Base-by-base conservation (phyloP, 2,113 vertebrate genomes). In the Toxotes jaculatrix region DNA sequence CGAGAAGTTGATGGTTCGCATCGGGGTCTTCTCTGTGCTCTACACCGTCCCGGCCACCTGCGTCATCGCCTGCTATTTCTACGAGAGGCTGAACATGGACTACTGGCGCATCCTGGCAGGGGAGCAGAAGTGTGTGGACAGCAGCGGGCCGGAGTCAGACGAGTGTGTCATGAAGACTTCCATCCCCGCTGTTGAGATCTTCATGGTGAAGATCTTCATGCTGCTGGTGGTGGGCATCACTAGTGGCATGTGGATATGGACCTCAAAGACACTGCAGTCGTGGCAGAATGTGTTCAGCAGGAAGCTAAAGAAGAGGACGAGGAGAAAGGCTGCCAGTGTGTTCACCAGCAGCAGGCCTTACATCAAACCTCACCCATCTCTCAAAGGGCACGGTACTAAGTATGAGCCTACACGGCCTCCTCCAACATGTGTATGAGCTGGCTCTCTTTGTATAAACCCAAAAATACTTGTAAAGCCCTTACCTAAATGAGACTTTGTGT, bases 161-260 rank as follows among this genome's bases (percentile, higher is more conserved):
- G 97, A 98, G 94, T 99, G 98, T 73, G 87, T 91, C 42, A 96
- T 99, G 97, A 96, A 94, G 78, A 87, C 94, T 40, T 99, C 98
- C 38, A 96, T 99, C 71, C 98, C 98, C 0, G 97, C 97, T 0
- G 95, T 99, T 71, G 98, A 99, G 93, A 96, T 99, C 85, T 99
- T 99, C 91, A 97, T 99, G 97, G 96, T 99, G 53, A 99, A 99
- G 93, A 95, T 98, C 56, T 98, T 98, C 88, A 99, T 99, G 98
- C 92, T 98, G 40, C 75, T 99, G 86, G 97, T 99, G 63, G 98
- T 99, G 91, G 98, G 98, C 70, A 98, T 99, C 90, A 99, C 98
- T 21, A 99, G 98, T 13, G 98, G 98, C 42, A 96, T 99, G 96
- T 99, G 98, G 98, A 96, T 99, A 92, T 99, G 98, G 98, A 99